Base-by-base conservation (phyloP, 2,113 vertebrate species). In the Hyla sarda region DNA sequence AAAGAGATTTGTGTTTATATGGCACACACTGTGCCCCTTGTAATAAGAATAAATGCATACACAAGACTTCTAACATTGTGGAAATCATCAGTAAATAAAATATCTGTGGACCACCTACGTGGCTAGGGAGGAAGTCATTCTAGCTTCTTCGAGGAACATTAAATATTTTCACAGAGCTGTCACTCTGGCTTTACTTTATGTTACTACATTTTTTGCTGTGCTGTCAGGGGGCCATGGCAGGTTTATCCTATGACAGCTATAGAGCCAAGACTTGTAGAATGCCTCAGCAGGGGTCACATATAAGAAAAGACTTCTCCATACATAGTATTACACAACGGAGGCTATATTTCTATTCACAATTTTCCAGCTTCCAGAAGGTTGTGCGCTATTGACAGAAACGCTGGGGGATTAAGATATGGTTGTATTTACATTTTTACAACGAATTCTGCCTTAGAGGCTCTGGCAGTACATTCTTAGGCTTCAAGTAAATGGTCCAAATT, bases 121-220 rank as follows among this genome's bases (percentile, higher is more conserved):
- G 45, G 76, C 65, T 30, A 50, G 25, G 79, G 14, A 50, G 34
- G 8, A 60, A 84, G 76, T 5, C 21, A 17, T 58, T 69, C 60
- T 17, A 45, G 54, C 65, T 81, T 34, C 45, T 60, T 71, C 48
- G 7, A 30, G n/a, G 47, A 48, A 48, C 23, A 73, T 67, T 81
- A 86, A 86, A 86, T 86, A 81, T 86, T 86, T 80, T 76, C 56
- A 72, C 48, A 81, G 76, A 86, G 30, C 76, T 71, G 84, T 77
- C 83, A 85, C 19, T 67, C 32, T 60, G 16, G 19, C 50, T 72
- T 47, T 84, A 41, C n/a, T 58, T 52, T 71, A 80, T 32, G 69
- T 50, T 34, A 47, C 32, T 81, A 28, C 50, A 34, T 62, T 21
- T 41, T 60, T 47, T 47, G 19, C 67, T 25, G 34, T 37, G 52